Conservation (phyloP, 2,113 vertebrate species). For the Chinchilla lanigera region DNA sequence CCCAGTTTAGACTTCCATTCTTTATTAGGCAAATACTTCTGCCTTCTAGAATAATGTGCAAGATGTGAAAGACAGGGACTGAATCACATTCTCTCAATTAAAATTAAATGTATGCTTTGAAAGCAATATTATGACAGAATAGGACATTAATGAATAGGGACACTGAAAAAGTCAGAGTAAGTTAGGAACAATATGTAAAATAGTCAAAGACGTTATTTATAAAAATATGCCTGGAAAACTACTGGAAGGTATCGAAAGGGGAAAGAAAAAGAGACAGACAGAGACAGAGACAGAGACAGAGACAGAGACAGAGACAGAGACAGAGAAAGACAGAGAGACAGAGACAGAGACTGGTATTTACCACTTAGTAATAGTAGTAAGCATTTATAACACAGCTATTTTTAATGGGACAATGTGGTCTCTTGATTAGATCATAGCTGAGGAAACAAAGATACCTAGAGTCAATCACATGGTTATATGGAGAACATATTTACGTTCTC, state of each 20-base stretch:
- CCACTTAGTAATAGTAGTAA: background rate
- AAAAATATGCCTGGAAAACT: conserved; percentile 26
- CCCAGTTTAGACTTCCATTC: background rate
- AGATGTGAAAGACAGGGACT: background rate
- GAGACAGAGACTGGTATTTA: no score
- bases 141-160: conserved; percentile 22
- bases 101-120: background rate
- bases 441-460: background rate
- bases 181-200: conserved; percentile 23
- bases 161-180: conserved; percentile 18
- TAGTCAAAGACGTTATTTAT: background rate
- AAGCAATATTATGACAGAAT: background rate
- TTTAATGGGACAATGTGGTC: background rate
- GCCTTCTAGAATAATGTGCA: background rate
- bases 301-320: background rate
- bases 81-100: background rate
- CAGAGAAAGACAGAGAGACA: background rate
- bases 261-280: background rate
- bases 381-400: background rate
- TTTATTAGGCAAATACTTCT: background rate
- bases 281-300: background rate
- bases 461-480: background rate
- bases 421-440: background rate
- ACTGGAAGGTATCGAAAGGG: background rate
- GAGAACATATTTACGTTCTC: conserved; percentile 12